Percentiles rank a stretch among this genome's conserved stretches.
Evolutionary conservation across 2,888 invertebrate species (phyloP).

Genomic region (Dascillus cervinus): DNA sequence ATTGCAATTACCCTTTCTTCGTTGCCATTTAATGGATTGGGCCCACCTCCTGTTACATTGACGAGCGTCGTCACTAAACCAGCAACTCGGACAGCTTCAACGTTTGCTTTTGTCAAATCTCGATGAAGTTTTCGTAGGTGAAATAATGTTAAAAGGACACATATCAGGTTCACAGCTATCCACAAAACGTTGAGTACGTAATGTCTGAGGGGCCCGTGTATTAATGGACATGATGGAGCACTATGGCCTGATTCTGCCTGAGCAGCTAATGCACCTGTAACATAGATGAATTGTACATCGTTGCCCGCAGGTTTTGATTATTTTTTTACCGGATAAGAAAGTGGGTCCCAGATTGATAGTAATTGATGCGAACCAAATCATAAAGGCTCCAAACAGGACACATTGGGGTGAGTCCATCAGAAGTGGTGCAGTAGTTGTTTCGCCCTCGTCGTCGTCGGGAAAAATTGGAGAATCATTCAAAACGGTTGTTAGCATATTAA

Average conservation of each 20-base stretch:
- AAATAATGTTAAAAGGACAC: conserved; percentile 74
- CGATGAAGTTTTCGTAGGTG: conserved; percentile 76
- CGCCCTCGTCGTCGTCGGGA: conserved; percentile 61
- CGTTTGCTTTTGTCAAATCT: conserved; percentile 75
- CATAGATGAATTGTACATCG: no score
- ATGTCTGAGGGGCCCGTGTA: conserved; percentile 81
- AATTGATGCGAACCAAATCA: conserved; percentile 90
- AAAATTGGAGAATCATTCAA: conserved; percentile 80
- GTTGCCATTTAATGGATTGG: conserved; percentile 41
- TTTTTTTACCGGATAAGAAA: conserved; percentile 69
- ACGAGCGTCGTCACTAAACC: conserved; percentile 77
- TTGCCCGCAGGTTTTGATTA: no score
- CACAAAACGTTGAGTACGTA: conserved; percentile 86
- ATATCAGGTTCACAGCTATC: conserved; percentile 83
- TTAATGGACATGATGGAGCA: conserved; percentile 76
- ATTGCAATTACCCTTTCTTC: conserved; percentile 28
- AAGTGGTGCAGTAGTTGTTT: conserved; percentile 50
- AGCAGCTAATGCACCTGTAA: conserved; percentile 68
- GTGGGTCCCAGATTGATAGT: conserved; percentile 86
- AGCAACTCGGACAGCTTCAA: conserved; percentile 75
- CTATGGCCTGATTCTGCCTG: conserved; percentile 70
- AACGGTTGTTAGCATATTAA: conserved; percentile 83
- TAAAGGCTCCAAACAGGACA: conserved; percentile 83
- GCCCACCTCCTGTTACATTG: conserved; percentile 64
- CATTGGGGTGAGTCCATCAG: conserved; percentile 85